A percentile compares a stretch with the other conserved stretches of the same genome.
phyloP scores from a whole-genome alignment of 2,888 invertebrate genomes.

The Patella depressa region DNA sequence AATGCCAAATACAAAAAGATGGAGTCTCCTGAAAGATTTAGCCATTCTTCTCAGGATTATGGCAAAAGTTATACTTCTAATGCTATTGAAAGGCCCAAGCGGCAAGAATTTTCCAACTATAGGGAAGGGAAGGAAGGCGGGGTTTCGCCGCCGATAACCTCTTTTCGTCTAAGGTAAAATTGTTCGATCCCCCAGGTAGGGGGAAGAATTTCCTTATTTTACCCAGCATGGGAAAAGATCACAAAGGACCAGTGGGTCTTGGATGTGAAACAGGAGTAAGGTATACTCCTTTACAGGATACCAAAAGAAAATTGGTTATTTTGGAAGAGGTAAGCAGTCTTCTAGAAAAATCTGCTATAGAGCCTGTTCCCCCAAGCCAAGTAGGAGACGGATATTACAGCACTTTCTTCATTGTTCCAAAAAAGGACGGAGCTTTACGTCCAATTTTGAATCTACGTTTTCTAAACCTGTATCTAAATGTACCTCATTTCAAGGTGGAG shows the following conservation, averaged over 20 bases:
- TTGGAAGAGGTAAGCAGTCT: slow-evolving; percentile 18
- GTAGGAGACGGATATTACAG: slow-evolving; percentile 16
- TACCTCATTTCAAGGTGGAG: slow-evolving; percentile 28
- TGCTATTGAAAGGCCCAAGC: not conserved
- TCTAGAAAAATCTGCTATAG: slow-evolving; percentile 12
- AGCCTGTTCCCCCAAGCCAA: not conserved
- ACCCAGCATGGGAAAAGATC: slow-evolving; percentile 15
- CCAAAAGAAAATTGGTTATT: not conserved
- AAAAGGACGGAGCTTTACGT: slow-evolving; percentile 13
- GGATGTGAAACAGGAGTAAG: slow-evolving; percentile 4
- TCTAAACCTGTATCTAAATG: not conserved
- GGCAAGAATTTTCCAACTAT: not conserved
- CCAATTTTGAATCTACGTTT: slow-evolving; percentile 19
- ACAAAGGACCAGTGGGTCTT: slow-evolving; percentile 22
- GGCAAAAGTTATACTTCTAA: not conserved
- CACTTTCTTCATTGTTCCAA: slow-evolving; percentile 21
- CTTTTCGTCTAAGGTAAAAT: not conserved
- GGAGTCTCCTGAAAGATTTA: not conserved
- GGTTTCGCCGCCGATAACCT: slow-evolving; percentile 3
- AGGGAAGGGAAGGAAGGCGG: not conserved
- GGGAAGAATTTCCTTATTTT: slow-evolving; percentile 14
- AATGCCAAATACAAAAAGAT: no score
- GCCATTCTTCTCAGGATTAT: not conserved
- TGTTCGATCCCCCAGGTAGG: slow-evolving; percentile 13
- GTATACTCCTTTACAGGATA: slow-evolving; percentile 10